Conservation (phyloP, 2,888 invertebrate species). For the Sinotaia quadrata region DNA sequence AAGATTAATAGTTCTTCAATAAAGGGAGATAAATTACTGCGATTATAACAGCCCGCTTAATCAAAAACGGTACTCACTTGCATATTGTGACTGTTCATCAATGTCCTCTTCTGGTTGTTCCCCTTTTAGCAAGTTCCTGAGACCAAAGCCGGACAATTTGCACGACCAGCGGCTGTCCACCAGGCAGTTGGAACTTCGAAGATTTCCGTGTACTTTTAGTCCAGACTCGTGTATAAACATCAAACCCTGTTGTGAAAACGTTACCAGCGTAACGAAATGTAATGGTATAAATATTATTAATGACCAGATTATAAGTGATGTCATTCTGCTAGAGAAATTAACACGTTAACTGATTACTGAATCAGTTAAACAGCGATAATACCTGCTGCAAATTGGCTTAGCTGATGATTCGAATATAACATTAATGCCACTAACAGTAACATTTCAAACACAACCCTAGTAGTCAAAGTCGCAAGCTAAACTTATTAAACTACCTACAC, state of each 20-base stretch:
- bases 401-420: too few relatives aligned
- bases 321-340: not conserved
- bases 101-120: constrained; percentile 35
- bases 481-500: too few relatives aligned
- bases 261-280: not conserved
- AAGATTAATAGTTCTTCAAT: too few relatives aligned
- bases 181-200: constrained; percentile 68
- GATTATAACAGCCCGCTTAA: too few relatives aligned
- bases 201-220: constrained; percentile 66
- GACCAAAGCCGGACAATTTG: constrained; percentile 67
- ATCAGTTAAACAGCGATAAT: too few relatives aligned
- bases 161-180: constrained; percentile 70
- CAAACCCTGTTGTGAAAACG: constrained; percentile 54
- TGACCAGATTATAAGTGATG: not conserved
- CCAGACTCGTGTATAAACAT: constrained; percentile 64
- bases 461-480: too few relatives aligned
- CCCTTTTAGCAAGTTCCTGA: constrained; percentile 44
- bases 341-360: not conserved
- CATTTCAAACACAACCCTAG: too few relatives aligned
- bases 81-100: constrained; percentile 28
- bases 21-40: too few relatives aligned
- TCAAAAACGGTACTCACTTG: constrained; percentile 30
- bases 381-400: too few relatives aligned
- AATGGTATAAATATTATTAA: not conserved
- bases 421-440: too few relatives aligned